Evolutionary conservation across 2,888 invertebrate genomes (phyloP).

Genomic region (Agrochola lota): DNA sequence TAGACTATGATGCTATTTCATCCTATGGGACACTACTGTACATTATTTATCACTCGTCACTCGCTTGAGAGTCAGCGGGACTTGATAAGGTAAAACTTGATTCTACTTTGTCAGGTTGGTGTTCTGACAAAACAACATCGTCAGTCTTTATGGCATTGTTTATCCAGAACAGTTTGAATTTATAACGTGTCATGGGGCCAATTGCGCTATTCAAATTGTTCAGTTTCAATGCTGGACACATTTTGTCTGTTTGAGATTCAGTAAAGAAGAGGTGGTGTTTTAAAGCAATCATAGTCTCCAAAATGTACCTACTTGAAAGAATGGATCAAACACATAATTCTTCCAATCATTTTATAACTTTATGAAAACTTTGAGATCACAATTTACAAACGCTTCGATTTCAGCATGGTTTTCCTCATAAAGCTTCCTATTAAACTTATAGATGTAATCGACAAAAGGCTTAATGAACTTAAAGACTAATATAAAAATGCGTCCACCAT

Average conservation of each 20-base stretch:
- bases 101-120: background rate
- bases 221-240: background rate
- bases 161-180: background rate
- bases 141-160: background rate
- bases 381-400: conserved; percentile 52
- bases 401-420: conserved; percentile 50
- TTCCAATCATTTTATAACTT: conserved; percentile 46
- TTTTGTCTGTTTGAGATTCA: background rate
- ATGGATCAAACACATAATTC: conserved; percentile 22
- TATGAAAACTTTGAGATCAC: conserved; percentile 47
- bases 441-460: conserved; percentile 56
- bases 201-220: background rate
- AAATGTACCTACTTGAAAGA: conserved; percentile 24
- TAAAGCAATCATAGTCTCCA: conserved; percentile 18
- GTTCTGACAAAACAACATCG: background rate
- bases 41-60: background rate
- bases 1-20: conserved; percentile 29
- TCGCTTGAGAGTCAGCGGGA: background rate
- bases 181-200: background rate
- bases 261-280: background rate
- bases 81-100: background rate
- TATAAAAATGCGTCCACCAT: conserved; percentile 59
- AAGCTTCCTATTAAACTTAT: conserved; percentile 51
- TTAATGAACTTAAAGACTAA: conserved; percentile 60
- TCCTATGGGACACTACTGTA: background rate